phyloP scores from a whole-genome alignment of 2,113 vertebrate species.

The Azemiops feae region DNA sequence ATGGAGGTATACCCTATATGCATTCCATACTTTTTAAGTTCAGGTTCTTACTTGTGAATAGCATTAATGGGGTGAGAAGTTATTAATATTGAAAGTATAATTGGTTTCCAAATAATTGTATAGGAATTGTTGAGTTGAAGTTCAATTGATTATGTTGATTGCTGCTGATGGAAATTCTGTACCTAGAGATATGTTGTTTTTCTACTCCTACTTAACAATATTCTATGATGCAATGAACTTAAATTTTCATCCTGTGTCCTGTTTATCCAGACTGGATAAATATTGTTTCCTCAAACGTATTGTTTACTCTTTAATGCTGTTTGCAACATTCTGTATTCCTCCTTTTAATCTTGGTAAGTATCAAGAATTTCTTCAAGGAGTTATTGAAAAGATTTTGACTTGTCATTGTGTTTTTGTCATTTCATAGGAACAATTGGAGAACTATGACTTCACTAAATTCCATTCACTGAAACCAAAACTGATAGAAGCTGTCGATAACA shows the following conservation, averaged over 20 bases:
- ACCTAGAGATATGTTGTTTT: background rate
- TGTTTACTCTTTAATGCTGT: background rate
- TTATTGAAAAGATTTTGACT: constrained; percentile 4
- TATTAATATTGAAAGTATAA: background rate
- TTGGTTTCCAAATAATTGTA: background rate
- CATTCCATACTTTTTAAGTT: background rate
- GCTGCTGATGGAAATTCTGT: background rate
- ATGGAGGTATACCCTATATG: background rate
- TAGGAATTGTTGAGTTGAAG: background rate
- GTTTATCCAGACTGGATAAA: background rate
- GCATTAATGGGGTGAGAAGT: background rate
- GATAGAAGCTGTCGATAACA: constrained; percentile 93
- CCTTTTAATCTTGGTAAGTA: background rate
- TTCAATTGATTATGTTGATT: background rate
- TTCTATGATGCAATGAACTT: background rate
- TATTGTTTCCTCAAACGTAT: background rate
- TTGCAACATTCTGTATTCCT: background rate
- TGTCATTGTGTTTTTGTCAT: constrained; percentile 22
- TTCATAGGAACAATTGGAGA: constrained; percentile 86
- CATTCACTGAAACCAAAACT: constrained; percentile 92
- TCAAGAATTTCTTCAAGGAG: constrained; percentile 11
- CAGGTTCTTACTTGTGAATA: background rate
- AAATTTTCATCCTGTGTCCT: background rate
- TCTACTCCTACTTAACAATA: background rate
- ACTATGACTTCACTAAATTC: constrained; percentile 94